phyloP scores from a whole-genome alignment of 2,888 invertebrate species.

The Pantelozetes paolii region DNA sequence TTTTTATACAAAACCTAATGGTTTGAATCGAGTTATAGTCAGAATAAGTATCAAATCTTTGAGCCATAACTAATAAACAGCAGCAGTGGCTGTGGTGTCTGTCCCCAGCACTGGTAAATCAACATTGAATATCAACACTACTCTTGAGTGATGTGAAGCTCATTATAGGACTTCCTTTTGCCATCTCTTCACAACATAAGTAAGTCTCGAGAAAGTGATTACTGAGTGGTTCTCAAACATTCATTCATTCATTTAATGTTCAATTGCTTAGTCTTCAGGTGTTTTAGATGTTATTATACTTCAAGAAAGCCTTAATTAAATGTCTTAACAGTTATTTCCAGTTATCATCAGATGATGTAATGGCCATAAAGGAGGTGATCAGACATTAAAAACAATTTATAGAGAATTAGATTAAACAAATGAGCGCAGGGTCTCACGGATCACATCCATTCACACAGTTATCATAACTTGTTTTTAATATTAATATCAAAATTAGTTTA shows the following conservation, averaged over 20 bases:
- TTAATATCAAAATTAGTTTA: slow-evolving; percentile 20
- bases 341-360: background rate
- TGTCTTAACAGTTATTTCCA: slow-evolving; percentile 10
- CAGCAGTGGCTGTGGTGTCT: background rate
- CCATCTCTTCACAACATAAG: background rate
- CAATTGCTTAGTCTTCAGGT: background rate
- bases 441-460: slow-evolving; percentile 21
- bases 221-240: slow-evolving; percentile 10
- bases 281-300: background rate
- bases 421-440: slow-evolving; percentile 1
- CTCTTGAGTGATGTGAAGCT: background rate
- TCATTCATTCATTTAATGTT: slow-evolving; percentile 6
- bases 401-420: slow-evolving; percentile 13
- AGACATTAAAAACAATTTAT: slow-evolving; percentile 24
- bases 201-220: slow-evolving; percentile 25
- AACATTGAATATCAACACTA: background rate
- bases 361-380: slow-evolving; percentile 7
- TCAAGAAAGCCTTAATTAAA: slow-evolving; percentile 4
- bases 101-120: background rate
- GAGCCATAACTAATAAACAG: too few species aligned
- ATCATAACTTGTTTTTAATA: slow-evolving; percentile 17
- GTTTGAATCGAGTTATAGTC: too few species aligned
- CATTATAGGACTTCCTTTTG: slow-evolving; percentile 11
- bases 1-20: too few species aligned
- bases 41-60: too few species aligned